phyloP scores from a whole-genome alignment of 2,113 vertebrate genomes.

The Dipodomys spectabilis region DNA sequence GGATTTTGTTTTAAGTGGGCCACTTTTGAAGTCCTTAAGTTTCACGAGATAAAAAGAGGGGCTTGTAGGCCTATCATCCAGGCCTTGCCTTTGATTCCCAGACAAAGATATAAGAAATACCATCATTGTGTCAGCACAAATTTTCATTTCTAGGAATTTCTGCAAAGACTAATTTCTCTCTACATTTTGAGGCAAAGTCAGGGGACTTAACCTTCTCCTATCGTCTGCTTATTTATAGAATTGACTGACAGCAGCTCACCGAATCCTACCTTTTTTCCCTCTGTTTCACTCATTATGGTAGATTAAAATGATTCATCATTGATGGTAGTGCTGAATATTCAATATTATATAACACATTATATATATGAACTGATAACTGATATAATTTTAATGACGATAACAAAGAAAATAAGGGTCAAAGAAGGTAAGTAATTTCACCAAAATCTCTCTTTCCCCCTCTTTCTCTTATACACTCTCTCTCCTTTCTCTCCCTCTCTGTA shows the following conservation, averaged over 20 bases:
- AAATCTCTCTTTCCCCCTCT: background rate
- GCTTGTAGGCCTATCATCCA: constrained; percentile 60
- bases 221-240: constrained; percentile 20
- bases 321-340: background rate
- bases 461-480: too few relatives aligned
- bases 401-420: background rate
- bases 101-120: constrained; percentile 71
- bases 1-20: constrained; percentile 74
- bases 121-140: constrained; percentile 68
- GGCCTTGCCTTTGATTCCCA: constrained; percentile 72
- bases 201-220: constrained; percentile 44
- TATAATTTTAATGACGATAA: background rate
- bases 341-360: background rate
- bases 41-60: constrained; percentile 74
- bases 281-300: background rate
- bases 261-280: background rate
- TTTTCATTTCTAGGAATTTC: constrained; percentile 63
- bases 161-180: constrained; percentile 37
- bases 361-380: background rate
- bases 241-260: background rate
- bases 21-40: constrained; percentile 79
- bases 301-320: constrained; percentile 6
- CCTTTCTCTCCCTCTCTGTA: too few relatives aligned
- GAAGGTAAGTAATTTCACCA: background rate
- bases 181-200: constrained; percentile 56